phyloP scores from a whole-genome alignment of 2,113 vertebrate species.

The Clarias batrachus region DNA sequence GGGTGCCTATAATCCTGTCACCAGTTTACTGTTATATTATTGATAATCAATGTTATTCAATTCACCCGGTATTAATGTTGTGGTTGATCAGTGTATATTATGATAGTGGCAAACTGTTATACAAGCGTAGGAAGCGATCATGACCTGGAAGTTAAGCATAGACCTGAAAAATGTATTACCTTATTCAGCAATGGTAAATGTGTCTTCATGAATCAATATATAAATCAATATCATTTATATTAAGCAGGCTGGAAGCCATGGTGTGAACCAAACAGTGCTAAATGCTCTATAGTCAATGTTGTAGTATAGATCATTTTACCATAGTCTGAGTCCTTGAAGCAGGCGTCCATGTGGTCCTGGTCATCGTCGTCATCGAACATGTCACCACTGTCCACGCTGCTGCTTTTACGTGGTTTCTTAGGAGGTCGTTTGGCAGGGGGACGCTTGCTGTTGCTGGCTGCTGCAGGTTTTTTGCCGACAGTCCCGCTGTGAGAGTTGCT shows the following conservation, averaged over 20 bases:
- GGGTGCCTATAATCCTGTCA: too few relatives aligned
- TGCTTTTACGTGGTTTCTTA: conserved; percentile 88
- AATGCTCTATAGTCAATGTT: neutral
- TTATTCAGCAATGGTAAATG: neutral
- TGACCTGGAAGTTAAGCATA: neutral
- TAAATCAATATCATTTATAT: neutral
- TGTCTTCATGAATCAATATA: neutral
- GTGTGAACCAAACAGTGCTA: neutral
- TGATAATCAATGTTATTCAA: too few relatives aligned
- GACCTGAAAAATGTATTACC: neutral
- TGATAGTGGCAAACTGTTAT: neutral
- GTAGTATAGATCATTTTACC: conserved; percentile 68
- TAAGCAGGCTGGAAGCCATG: neutral
- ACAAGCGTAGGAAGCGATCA: neutral
- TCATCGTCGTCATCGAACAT: conserved; percentile 93
- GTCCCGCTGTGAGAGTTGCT: conserved; percentile 78
- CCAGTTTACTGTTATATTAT: too few relatives aligned
- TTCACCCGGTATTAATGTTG: too few relatives aligned
- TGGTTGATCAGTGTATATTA: too few relatives aligned
- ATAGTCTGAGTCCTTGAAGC: conserved; percentile 97
- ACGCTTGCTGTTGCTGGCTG: conserved; percentile 72
- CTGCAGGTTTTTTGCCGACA: conserved; percentile 76
- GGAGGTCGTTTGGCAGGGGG: conserved; percentile 77
- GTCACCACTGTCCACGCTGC: conserved; percentile 80
- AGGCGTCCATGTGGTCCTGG: conserved; percentile 94